These are phyloP conservation scores for Peribatodes rhomboidaria DNA, from an alignment of 2,888 invertebrate genomes.

Conservation along the genomic window DNA sequence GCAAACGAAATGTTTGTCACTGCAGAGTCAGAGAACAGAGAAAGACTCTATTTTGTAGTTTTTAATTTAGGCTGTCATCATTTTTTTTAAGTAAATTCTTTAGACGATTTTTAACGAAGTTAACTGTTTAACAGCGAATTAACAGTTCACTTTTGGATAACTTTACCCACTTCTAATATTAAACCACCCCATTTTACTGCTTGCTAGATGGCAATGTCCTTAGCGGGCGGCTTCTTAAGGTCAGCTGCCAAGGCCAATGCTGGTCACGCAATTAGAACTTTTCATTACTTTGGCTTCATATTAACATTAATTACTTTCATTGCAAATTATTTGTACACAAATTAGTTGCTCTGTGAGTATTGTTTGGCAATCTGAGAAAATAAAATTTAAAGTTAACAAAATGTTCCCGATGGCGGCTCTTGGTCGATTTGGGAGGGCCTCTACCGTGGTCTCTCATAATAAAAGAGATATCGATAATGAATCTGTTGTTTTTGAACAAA, in stretches of 20 bases:
- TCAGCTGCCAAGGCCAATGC: conserved; percentile 65
- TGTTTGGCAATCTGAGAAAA: not conserved
- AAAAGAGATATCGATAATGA: no score
- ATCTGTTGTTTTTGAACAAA: no score
- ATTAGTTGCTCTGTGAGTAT: not conserved
- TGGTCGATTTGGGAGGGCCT: no score
- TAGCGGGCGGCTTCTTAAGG: conserved; percentile 62
- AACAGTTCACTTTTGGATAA: not conserved
- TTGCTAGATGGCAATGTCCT: conserved; percentile 65
- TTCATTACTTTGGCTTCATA: conserved; percentile 70
- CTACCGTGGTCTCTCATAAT: no score
- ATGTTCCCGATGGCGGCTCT: no score
- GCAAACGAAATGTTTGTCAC: no score
- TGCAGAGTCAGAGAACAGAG: no score
- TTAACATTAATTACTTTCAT: conserved; percentile 30
- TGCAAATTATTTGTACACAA: conserved; percentile 19
- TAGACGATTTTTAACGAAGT: not conserved
- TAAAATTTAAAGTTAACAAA: no score
- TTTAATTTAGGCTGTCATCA: no score
- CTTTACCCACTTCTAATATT: not conserved
- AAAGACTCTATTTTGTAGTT: no score
- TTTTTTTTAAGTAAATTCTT: not conserved
- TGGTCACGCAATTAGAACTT: conserved; percentile 68
- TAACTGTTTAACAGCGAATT: no score
- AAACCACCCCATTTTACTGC: conserved; percentile 34